Evolutionary conservation across 1,140 invertebrate species (phyloP).

Genomic region (Zophobas atratus): DNA sequence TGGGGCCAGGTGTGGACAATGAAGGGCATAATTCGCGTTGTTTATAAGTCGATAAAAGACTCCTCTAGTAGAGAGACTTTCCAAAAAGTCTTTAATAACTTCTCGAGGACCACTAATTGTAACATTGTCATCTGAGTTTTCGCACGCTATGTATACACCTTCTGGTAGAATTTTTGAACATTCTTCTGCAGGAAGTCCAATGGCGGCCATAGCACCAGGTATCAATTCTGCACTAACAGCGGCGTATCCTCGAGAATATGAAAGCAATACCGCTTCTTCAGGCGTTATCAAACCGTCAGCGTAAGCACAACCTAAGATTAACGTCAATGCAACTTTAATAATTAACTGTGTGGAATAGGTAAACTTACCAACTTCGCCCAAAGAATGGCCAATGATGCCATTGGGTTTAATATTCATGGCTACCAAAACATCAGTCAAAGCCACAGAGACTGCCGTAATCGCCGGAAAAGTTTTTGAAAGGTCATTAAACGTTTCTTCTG

Average conservation of each 20-base stretch:
- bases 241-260: constrained; percentile 88
- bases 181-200: constrained; percentile 72
- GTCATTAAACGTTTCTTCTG: too few relatives aligned
- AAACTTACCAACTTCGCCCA: too few relatives aligned
- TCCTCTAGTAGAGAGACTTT: constrained; percentile 76
- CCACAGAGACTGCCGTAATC: too few relatives aligned
- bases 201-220: constrained; percentile 86
- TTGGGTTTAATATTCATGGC: too few relatives aligned
- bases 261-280: constrained; percentile 85
- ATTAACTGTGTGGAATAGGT: too few relatives aligned
- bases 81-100: constrained; percentile 78
- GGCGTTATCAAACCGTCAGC: constrained; percentile 87
- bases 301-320: constrained; percentile 82
- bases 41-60: constrained; percentile 88
- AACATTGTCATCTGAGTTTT: constrained; percentile 85
- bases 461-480: too few relatives aligned
- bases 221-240: constrained; percentile 84
- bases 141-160: constrained; percentile 85
- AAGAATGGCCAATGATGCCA: too few relatives aligned
- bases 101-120: constrained; percentile 88
- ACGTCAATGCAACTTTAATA: neutral
- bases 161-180: constrained; percentile 74
- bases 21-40: constrained; percentile 86
- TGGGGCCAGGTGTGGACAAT: constrained; percentile 83
- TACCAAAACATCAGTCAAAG: too few relatives aligned